These are phyloP conservation scores for Melanostigma gelatinosum DNA, from an alignment of 2,113 vertebrate species.

Conservation along the genomic window DNA sequence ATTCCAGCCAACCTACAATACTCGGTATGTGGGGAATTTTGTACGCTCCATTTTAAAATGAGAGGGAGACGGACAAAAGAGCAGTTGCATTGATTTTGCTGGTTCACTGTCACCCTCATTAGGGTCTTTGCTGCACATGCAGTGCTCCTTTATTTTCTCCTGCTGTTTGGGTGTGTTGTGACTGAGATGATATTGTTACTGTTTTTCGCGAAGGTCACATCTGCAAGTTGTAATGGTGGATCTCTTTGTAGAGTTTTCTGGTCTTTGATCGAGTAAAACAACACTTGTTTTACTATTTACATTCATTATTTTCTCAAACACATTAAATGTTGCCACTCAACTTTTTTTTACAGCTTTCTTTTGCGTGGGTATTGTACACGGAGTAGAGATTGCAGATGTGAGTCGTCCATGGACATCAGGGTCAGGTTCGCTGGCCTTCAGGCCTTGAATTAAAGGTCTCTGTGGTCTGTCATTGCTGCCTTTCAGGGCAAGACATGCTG, in stretches of 20 bases:
- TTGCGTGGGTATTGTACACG: neutral
- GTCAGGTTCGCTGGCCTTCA: conserved; percentile 11
- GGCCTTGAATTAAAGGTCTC: conserved; percentile 57
- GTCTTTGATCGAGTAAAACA: neutral
- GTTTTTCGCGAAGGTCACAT: conserved; percentile 58
- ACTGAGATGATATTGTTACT: conserved; percentile 51
- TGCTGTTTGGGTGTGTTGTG: conserved; percentile 45
- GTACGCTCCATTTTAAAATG: conserved; percentile 53
- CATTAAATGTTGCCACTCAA: neutral
- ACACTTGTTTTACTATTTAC: conserved; percentile 17
- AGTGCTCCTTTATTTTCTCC: conserved; percentile 58
- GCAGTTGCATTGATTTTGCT: conserved; percentile 58
- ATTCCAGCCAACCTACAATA: conserved; percentile 76
- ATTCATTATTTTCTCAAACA: conserved; percentile 13
- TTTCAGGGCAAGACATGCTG: conserved; percentile 39
- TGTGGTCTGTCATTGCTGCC: conserved; percentile 56
- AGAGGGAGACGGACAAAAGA: conserved; percentile 63
- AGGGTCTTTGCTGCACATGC: conserved; percentile 38
- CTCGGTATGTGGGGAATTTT: conserved; percentile 69
- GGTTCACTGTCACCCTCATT: conserved; percentile 64
- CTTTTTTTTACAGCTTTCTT: conserved; percentile 18
- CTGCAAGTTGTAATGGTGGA: conserved; percentile 26
- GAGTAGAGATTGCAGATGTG: conserved; percentile 32
- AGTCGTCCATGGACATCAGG: conserved; percentile 9
- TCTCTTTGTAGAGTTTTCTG: conserved; percentile 12